Evolutionary conservation across 2,888 invertebrate genomes (phyloP).

Genomic region (Lycia hirtaria): DNA sequence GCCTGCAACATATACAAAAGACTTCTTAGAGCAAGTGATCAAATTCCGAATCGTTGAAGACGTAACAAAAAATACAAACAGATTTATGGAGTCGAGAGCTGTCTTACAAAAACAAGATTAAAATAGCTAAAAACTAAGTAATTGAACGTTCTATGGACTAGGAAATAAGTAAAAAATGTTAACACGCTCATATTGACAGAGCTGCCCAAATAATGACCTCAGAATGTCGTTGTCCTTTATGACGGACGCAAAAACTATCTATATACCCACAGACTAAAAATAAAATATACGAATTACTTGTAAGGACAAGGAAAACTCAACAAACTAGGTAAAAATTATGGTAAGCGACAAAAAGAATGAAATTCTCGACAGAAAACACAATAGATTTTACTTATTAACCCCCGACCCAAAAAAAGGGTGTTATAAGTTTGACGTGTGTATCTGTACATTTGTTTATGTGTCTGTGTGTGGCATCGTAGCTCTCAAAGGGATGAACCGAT

Average conservation of each 20-base stretch:
- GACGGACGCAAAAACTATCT: conserved; percentile 44
- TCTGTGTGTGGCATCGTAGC: no score
- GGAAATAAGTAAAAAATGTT: conserved; percentile 24
- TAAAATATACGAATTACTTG: conserved; percentile 40
- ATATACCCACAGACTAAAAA: conserved; percentile 40
- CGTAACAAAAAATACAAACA: conserved; percentile 18
- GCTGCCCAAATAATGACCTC: conserved; percentile 45
- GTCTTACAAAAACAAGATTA: conserved; percentile 27
- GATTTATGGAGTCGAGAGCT: conserved; percentile 18
- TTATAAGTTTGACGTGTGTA: no score
- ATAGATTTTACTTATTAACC: not conserved
- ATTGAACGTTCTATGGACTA: conserved; percentile 19
- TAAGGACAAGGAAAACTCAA: conserved; percentile 32
- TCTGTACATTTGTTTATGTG: no score
- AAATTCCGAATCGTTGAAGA: conserved; percentile 17
- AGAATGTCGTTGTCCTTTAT: conserved; percentile 47
- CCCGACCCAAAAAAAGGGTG: no score
- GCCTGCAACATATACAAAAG: no score
- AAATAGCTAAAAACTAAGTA: conserved; percentile 29
- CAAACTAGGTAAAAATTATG: conserved; percentile 23
- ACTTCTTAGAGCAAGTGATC: conserved; percentile 10
- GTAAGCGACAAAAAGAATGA: conserved; percentile 21
- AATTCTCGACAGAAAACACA: conserved; percentile 6
- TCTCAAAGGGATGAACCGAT: no score
- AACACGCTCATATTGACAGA: conserved; percentile 32